phyloP scores from a whole-genome alignment of 2,797 vertebrate genomes.

The Geotrypetes seraphini region DNA sequence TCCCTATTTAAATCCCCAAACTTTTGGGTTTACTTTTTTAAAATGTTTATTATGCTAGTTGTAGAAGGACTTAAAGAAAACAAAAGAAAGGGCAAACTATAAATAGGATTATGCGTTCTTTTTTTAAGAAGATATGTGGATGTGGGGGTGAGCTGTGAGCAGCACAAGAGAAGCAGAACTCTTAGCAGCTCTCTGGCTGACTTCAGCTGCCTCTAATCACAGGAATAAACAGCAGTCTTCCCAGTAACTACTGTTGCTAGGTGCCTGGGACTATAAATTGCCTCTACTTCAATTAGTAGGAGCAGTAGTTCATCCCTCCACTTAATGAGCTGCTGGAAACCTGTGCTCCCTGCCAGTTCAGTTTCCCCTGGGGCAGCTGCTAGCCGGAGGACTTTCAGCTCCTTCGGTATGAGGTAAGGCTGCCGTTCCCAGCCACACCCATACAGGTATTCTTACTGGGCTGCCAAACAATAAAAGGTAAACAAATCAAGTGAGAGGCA shows the following conservation, averaged over 20 bases:
- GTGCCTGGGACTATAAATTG: conserved; percentile 2
- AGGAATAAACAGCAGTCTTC: too few species aligned
- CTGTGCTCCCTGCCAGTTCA: conserved; percentile 1
- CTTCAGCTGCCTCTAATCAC: too few species aligned
- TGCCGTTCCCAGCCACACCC: background rate
- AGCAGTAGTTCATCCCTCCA: conserved; percentile 1
- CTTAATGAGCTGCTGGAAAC: conserved; percentile 5
- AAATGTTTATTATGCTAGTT: too few species aligned
- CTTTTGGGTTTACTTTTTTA: too few species aligned
- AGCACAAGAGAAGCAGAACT: too few species aligned
- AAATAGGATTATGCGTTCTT: too few species aligned
- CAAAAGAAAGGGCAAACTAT: too few species aligned
- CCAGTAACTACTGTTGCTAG: conserved; percentile 5
- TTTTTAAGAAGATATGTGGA: too few species aligned
- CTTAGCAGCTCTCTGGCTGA: too few species aligned
- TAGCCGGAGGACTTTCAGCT: background rate
- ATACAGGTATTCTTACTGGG: conserved; percentile 8
- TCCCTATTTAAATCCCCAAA: too few species aligned
- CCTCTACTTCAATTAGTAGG: conserved; percentile 13
- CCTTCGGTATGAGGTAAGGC: conserved; percentile 16
- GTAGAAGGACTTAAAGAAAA: too few species aligned
- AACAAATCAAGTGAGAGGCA: conserved; percentile 1
- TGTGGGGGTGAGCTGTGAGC: too few species aligned
- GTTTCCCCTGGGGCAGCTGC: background rate
- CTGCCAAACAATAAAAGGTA: background rate